Evolutionary conservation across 2,113 vertebrate species (phyloP).

Genomic region (Chelonoidis abingdonii): DNA sequence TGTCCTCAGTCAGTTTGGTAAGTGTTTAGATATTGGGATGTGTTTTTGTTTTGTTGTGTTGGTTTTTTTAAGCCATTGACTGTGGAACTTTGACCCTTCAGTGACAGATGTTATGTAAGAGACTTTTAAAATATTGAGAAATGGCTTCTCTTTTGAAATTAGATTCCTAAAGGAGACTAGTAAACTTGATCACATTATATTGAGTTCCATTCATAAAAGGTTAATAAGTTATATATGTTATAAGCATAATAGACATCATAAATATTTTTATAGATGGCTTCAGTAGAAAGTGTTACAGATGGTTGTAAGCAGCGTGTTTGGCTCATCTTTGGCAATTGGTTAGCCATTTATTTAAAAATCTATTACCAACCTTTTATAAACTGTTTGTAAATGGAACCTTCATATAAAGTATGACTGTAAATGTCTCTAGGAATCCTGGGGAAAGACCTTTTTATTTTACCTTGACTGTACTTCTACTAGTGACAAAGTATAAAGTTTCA

Average conservation of each 20-base stretch:
- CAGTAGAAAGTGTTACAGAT: background rate
- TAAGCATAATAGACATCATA: background rate
- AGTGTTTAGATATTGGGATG: conserved; percentile 63
- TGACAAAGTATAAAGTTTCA: background rate
- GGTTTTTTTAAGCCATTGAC: background rate
- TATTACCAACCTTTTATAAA: background rate
- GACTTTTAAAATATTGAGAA: background rate
- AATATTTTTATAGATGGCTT: background rate
- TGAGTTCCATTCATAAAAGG: background rate
- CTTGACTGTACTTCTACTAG: background rate
- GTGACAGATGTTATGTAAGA: background rate
- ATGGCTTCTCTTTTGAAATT: background rate
- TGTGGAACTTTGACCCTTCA: background rate
- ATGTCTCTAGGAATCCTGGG: background rate
- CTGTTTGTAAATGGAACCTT: background rate
- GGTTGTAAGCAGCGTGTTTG: background rate
- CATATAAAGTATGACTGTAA: background rate
- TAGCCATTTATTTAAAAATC: background rate
- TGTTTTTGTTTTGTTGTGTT: background rate
- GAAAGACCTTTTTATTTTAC: background rate
- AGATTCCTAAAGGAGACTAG: background rate
- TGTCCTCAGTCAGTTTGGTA: conserved; percentile 88
- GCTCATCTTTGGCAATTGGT: background rate
- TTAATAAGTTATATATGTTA: background rate
- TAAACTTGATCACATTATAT: fast-evolving